These are phyloP conservation scores for Mesoligia furuncula DNA, from an alignment of 2,888 invertebrate species.

Conservation along the genomic window DNA sequence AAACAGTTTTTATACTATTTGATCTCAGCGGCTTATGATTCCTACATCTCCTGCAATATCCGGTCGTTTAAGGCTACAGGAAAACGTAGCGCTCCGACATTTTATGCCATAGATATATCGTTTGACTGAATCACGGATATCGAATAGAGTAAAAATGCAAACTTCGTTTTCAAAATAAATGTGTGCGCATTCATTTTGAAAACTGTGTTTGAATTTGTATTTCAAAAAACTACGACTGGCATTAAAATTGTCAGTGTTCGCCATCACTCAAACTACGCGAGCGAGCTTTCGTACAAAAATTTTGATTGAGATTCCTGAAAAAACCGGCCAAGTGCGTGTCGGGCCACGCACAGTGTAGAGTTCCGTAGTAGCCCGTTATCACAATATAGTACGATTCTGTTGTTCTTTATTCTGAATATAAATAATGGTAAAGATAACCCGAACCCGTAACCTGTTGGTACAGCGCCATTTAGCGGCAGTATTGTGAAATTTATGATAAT, in stretches of 20 bases:
- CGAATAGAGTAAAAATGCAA: neutral
- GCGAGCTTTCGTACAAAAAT: neutral
- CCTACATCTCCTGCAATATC: neutral
- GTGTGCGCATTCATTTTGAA: neutral
- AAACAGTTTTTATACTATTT: neutral
- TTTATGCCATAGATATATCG: neutral
- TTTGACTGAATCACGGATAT: conserved; percentile 9
- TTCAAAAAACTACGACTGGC: neutral
- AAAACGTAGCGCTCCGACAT: neutral
- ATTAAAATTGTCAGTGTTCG: neutral
- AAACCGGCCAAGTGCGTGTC: too few species aligned
- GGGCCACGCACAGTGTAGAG: too few species aligned
- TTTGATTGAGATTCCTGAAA: neutral
- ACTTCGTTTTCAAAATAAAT: neutral
- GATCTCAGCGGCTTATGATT: neutral
- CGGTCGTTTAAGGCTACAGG: too few species aligned
- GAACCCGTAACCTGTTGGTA: too few species aligned
- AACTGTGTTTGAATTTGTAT: neutral
- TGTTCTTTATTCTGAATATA: too few species aligned
- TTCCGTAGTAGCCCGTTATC: too few species aligned
- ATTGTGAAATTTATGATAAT: too few species aligned
- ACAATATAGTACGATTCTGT: too few species aligned
- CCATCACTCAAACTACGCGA: neutral
- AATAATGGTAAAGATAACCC: too few species aligned
- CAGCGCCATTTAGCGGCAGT: too few species aligned